These are phyloP conservation scores for Ceratosolen solmsi DNA, from an alignment of 1,140 invertebrate genomes.

Conservation along the genomic window DNA sequence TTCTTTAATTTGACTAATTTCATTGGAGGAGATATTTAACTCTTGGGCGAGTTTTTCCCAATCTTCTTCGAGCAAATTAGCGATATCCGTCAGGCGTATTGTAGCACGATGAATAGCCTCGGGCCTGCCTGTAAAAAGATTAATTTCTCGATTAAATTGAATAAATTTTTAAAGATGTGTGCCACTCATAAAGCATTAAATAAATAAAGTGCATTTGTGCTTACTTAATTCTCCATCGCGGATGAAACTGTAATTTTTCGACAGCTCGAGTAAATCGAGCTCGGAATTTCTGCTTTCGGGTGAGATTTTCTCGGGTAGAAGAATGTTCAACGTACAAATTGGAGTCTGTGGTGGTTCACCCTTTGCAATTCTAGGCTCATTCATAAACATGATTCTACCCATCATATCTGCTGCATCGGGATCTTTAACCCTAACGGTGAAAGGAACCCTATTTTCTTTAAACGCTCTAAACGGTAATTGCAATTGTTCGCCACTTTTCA, in stretches of 20 bases:
- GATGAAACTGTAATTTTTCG: conserved; percentile 80
- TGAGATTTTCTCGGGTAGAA: conserved; percentile 84
- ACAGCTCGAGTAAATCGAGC: conserved; percentile 79
- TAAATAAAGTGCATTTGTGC: conserved; percentile 23
- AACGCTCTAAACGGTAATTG: conserved; percentile 91
- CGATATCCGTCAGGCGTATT: conserved; percentile 91
- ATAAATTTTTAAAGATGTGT: neutral
- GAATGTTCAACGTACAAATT: conserved; percentile 92
- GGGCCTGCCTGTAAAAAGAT: conserved; percentile 70
- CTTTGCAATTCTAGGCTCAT: conserved; percentile 89
- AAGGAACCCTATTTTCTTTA: conserved; percentile 94
- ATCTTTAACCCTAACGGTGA: conserved; percentile 90
- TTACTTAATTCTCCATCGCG: conserved; percentile 75
- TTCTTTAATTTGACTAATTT: conserved; percentile 90
- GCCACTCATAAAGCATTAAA: neutral
- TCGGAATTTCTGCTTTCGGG: conserved; percentile 81
- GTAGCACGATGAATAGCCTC: conserved; percentile 84
- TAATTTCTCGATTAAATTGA: neutral
- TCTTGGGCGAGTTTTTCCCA: conserved; percentile 92
- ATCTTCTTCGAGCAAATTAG: conserved; percentile 91
- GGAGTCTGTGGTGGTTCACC: conserved; percentile 89
- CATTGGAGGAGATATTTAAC: conserved; percentile 88
- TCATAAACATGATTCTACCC: conserved; percentile 95
- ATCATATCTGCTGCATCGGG: conserved; percentile 79
- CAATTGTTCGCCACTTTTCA: conserved; percentile 94